These are phyloP conservation scores for Euthynnus affinis DNA, from an alignment of 2,797 vertebrate genomes.

Conservation along the genomic window DNA sequence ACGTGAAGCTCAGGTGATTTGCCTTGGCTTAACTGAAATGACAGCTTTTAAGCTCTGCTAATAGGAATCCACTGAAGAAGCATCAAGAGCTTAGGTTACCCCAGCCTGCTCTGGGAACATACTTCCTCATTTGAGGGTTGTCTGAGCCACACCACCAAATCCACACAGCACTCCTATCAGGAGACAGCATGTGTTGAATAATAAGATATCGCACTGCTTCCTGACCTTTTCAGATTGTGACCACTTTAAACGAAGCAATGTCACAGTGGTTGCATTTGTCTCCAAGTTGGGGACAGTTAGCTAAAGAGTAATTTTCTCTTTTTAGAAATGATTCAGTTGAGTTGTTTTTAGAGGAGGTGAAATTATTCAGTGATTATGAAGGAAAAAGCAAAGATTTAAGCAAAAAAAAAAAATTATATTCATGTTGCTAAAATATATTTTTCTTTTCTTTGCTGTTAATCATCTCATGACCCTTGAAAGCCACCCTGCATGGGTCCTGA, in stretches of 20 bases:
- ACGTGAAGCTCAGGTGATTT: constrained; percentile 59
- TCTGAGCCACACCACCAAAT: constrained; percentile 38
- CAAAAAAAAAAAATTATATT: background rate
- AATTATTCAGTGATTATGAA: background rate
- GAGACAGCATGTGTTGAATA: constrained; percentile 31
- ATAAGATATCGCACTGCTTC: constrained; percentile 1
- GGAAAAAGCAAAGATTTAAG: background rate
- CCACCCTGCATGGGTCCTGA: too few species aligned
- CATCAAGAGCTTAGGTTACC: constrained; percentile 73
- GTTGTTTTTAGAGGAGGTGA: background rate
- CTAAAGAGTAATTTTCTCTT: background rate
- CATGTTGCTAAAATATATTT: background rate
- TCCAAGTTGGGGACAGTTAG: background rate
- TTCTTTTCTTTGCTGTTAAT: background rate
- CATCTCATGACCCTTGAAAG: constrained; percentile 11
- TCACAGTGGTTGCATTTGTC: background rate
- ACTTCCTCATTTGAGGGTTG: constrained; percentile 51
- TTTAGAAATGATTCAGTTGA: background rate
- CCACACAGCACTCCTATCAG: constrained; percentile 24
- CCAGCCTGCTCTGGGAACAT: constrained; percentile 41
- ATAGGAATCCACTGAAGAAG: constrained; percentile 76
- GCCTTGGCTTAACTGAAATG: constrained; percentile 64
- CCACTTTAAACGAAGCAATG: background rate
- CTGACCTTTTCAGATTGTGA: constrained; percentile 10
- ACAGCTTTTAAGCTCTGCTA: constrained; percentile 74